Base-by-base conservation (phyloP, 2,797 vertebrate genomes). In the Knipowitschia caucasica region DNA sequence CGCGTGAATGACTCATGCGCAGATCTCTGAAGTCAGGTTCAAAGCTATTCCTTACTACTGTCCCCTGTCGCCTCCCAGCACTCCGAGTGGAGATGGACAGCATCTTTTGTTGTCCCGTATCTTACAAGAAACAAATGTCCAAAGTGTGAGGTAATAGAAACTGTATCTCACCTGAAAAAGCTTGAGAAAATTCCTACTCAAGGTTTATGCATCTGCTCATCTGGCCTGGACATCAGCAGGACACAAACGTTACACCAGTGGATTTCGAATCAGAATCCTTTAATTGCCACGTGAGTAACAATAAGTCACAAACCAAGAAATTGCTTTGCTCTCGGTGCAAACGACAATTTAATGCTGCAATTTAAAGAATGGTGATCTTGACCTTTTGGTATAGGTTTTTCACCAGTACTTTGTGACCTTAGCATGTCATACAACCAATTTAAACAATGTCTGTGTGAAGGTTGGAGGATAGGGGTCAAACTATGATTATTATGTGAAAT, bases 1-100 rank as follows among this genome's bases (percentile, higher is more conserved):
- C 62, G 71, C 68, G 66, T 80, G 65, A 72, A 81, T 78, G 69
- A 80, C 69, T 78, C 63, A 58, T 44, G 53, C 59, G 20, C 59
- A 57, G 50, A 61, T 69, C 53, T 51, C 73, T 64, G 9, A 15
- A 46, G 8, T 67, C 7, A 1, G 55, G 73, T 73, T 84, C 80
- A 71, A 71, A 54, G 58, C 50, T 74, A 79, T 78, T 73, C 10
- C 70, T 80, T 73, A 64, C 75, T 51, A 0, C 44, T 31, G 52
- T 53, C 53, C 45, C 34, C 52, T 5, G 23, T 54, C 53, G 12
- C 30, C 54, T 65, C 57, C 1, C 65, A 43, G 12, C 62, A 30
- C 50, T 5, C 42, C 25, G 14, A 9, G 47, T 11, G 52, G 45
- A 76, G 68, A 73, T 57, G 68, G 73, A 61, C 58, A 42, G 64